These are phyloP conservation scores for Tetanocera ferruginea DNA, from an alignment of 2,888 invertebrate genomes.

Conservation along the genomic window DNA sequence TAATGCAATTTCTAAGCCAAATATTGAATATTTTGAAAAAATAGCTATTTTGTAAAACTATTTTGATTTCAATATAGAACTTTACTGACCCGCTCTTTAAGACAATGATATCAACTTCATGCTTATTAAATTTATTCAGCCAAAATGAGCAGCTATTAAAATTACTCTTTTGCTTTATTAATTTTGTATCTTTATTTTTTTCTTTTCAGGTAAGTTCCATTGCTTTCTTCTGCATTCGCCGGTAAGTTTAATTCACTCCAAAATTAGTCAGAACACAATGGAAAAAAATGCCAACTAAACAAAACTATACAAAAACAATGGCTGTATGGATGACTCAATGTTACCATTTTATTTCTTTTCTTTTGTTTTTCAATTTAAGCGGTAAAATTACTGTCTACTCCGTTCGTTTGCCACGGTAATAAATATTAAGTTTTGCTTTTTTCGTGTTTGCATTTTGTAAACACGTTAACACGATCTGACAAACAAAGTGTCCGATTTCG, in stretches of 20 bases:
- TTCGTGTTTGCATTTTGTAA: constrained; percentile 26
- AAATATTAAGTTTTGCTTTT: not conserved
- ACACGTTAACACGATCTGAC: constrained; percentile 43
- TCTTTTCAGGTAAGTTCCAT: not conserved
- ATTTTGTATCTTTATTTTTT: not conserved
- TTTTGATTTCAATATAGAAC: no score
- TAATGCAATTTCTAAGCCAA: no score
- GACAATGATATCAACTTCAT: no score
- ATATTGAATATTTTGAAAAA: no score
- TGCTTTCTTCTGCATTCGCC: not conserved
- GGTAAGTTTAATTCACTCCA: no score
- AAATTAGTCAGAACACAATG: not conserved
- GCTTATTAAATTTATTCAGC: no score
- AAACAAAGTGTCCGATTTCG: constrained; percentile 49
- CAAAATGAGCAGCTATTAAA: no score
- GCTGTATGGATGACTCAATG: not conserved
- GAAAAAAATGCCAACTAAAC: not conserved
- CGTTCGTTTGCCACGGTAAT: not conserved
- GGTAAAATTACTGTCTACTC: not conserved
- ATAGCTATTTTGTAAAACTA: no score
- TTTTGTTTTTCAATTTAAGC: not conserved
- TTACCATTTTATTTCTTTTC: not conserved
- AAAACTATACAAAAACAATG: not conserved
- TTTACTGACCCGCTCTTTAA: no score
- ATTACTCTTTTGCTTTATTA: no score